Evolutionary conservation across 2,888 invertebrate species (phyloP), one percentile per base, ranked within the genome.

Genomic region (Drosophila robusta): DNA sequence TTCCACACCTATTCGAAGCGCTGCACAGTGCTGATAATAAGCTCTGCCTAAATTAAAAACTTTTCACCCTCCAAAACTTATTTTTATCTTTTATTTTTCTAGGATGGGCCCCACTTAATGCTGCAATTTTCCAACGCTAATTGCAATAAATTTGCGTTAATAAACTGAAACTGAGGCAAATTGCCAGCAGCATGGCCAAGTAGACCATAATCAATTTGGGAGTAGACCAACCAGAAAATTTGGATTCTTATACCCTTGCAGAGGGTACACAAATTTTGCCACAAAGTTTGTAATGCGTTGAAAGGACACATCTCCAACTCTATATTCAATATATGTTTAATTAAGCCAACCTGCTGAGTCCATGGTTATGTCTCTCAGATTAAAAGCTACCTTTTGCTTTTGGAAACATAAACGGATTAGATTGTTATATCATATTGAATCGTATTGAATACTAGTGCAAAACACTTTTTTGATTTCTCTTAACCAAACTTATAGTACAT

Each of bases 101-200:
- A 14, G 12, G 52, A n/a, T 41, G 54, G 50, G 41, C 56, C 41
- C 56, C 64, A 78, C 66, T 70, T 74, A 62, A 49, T 50, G 64
- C 58, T 64, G 71, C 75, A 72, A 77, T 83, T 80, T 81, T 36
- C 61, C 58, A 70, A 16, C 66, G 66, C 78, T 83, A 86, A 85
- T 88, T 83, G 86, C 72, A 86, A 83, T 88, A 88, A 85, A 83
- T 87, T 83, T 85, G 74, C 86, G 86, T 83, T 82, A 73, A 86
- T 86, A 88, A 86, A 70, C 75, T 75, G 68, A 74, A 69, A 68
- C 62, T 67, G 74, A 70, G 81, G 75, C 77, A 74, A 72, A 77
- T 67, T 82, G 80, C 83, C 79, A 82, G 69, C 49, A 72, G 82
- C 70, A 29, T 72, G 65, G 60, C 62, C 70, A 69, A 75, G 60